Evolutionary conservation across 2,797 vertebrate species (phyloP).

Genomic region (Brachymystax lenok): DNA sequence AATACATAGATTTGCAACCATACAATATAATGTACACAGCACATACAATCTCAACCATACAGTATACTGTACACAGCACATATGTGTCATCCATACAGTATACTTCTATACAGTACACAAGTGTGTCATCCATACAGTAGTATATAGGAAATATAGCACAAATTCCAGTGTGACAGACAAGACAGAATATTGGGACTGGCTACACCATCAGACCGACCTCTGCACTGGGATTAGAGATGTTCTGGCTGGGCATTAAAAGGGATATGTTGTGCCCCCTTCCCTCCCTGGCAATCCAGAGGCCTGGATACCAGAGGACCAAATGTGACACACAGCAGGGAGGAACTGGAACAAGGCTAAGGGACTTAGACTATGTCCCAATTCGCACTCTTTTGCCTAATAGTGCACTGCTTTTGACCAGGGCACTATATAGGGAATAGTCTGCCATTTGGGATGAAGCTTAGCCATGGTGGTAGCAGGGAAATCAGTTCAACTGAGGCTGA

Average conservation of each 20-base stretch:
- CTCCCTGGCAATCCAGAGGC: background rate
- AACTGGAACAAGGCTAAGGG: background rate
- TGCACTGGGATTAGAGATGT: background rate
- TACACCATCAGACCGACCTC: background rate
- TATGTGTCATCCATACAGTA: background rate
- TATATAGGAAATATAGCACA: background rate
- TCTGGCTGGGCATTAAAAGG: background rate
- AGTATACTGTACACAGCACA: background rate
- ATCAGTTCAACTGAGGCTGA: too few relatives aligned
- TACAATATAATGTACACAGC: too few relatives aligned
- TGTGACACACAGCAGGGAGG: background rate
- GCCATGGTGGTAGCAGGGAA: too few relatives aligned
- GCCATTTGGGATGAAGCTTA: too few relatives aligned
- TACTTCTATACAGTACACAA: background rate
- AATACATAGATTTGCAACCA: too few relatives aligned
- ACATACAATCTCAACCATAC: background rate
- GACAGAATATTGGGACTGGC: background rate
- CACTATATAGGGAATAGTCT: too few relatives aligned
- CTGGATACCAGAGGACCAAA: background rate
- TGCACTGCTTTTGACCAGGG: too few relatives aligned
- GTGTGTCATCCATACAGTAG: background rate
- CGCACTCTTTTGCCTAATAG: too few relatives aligned
- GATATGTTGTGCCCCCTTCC: background rate
- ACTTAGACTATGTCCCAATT: too few relatives aligned
- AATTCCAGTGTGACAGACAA: background rate